Evolutionary conservation across 2,888 invertebrate genomes (phyloP).

Genomic region (Plagodis dolabraria): DNA sequence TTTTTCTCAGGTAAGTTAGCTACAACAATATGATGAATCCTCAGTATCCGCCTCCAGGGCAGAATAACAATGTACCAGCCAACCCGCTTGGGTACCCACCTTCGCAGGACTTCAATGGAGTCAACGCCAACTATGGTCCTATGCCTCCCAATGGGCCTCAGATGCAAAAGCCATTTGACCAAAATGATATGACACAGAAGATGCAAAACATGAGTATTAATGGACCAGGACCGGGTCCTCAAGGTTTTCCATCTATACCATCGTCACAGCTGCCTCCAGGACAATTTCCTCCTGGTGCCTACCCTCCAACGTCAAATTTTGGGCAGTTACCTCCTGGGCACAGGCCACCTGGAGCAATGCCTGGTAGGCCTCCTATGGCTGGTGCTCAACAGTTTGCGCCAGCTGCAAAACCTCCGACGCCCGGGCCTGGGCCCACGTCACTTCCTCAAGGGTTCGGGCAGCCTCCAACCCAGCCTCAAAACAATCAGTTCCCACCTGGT

Average conservation of each 20-base stretch:
- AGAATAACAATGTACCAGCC: conserved; percentile 74
- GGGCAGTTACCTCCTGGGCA: conserved; percentile 50
- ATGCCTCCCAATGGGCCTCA: conserved; percentile 61
- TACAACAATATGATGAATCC: conserved; percentile 77
- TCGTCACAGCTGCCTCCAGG: conserved; percentile 65
- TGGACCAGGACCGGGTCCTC: conserved; percentile 67
- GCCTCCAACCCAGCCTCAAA: conserved; percentile 43
- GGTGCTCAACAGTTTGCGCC: conserved; percentile 50
- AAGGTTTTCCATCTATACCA: conserved; percentile 61
- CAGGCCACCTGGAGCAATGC: conserved; percentile 35
- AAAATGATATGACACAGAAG: conserved; percentile 71
- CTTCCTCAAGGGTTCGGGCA: conserved; percentile 47
- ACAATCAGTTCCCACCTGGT: conserved; percentile 43
- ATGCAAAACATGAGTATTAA: conserved; percentile 77
- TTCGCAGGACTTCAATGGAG: conserved; percentile 72
- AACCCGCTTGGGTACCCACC: conserved; percentile 69
- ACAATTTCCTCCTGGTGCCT: conserved; percentile 57
- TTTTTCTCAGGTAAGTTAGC: conserved; percentile 57
- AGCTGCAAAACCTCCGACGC: conserved; percentile 52
- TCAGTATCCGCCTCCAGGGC: conserved; percentile 76
- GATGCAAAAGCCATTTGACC: conserved; percentile 56
- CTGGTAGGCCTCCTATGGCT: conserved; percentile 50
- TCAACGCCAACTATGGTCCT: conserved; percentile 71
- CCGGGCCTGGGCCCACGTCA: conserved; percentile 46
- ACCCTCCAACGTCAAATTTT: conserved; percentile 60